A percentile compares a stretch with the other conserved stretches of the same genome.
Conservation (phyloP, 2,888 invertebrate species). For the Lycaena phlaeas region DNA sequence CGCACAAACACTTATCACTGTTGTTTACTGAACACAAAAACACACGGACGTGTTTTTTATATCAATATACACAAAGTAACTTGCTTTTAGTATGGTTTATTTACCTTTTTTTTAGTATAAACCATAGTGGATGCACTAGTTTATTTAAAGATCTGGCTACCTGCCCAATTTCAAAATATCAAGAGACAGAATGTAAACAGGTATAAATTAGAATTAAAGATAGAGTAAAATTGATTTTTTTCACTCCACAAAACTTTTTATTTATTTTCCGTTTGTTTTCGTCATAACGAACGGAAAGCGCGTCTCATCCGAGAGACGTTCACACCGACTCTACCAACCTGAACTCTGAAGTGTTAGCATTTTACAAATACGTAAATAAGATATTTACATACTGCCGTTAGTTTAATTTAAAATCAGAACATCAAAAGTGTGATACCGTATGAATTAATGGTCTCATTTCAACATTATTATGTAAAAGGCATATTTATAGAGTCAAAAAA, state of each 20-base stretch:
- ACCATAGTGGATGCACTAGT: slow-evolving; percentile 1
- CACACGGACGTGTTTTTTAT: background rate
- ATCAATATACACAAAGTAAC: too few species aligned
- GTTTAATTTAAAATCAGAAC: background rate
- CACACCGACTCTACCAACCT: background rate
- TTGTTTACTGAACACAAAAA: slow-evolving; percentile 5
- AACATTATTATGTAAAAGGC: too few species aligned
- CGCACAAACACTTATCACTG: background rate
- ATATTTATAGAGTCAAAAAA: too few species aligned
- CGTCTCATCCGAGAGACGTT: background rate
- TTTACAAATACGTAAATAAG: slow-evolving; percentile 2
- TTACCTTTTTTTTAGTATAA: background rate
- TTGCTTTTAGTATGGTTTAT: background rate
- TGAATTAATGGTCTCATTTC: too few species aligned
- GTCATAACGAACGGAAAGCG: background rate
- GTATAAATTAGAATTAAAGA: background rate
- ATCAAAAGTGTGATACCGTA: too few species aligned
- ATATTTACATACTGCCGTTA: background rate
- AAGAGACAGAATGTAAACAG: background rate
- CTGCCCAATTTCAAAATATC: slow-evolving; percentile 6
- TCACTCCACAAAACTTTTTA: background rate
- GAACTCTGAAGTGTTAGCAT: background rate
- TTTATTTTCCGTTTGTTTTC: background rate
- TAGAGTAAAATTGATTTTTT: background rate
- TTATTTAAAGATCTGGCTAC: slow-evolving; percentile 5